Conservation (phyloP, 2,113 vertebrate genomes). For the Ammodytes marinus region DNA sequence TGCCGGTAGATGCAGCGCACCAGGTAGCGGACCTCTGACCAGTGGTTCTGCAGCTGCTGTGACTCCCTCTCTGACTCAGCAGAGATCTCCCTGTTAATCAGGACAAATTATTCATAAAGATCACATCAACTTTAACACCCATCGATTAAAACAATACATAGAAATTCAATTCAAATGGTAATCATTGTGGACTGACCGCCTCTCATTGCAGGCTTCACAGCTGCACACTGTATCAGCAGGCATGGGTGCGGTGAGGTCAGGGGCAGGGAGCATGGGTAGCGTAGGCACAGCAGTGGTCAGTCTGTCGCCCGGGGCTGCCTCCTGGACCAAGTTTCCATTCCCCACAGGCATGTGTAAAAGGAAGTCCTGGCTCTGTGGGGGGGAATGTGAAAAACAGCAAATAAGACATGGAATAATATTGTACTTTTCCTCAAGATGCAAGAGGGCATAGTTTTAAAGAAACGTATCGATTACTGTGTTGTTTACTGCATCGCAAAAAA, state of each 20-base stretch:
- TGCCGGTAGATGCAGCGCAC: slow-evolving; percentile 98
- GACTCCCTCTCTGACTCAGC: slow-evolving; percentile 94
- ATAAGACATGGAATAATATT: background rate
- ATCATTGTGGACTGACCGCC: slow-evolving; percentile 84
- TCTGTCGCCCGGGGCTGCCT: slow-evolving; percentile 86
- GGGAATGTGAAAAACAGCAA: slow-evolving; percentile 12
- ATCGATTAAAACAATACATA: background rate
- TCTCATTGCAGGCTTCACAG: slow-evolving; percentile 95
- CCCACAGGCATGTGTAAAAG: slow-evolving; percentile 93
- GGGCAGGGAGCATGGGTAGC: slow-evolving; percentile 87
- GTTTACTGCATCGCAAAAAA: background rate
- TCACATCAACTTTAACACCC: background rate
- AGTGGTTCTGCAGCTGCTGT: slow-evolving; percentile 97
- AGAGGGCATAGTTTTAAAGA: background rate
- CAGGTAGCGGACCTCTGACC: slow-evolving; percentile 97
- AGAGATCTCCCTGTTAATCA: slow-evolving; percentile 89
- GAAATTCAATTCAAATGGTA: background rate
- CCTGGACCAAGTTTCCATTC: slow-evolving; percentile 88
- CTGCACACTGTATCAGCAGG: slow-evolving; percentile 89
- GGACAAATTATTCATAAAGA: background rate
- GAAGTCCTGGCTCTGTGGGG: slow-evolving; percentile 92
- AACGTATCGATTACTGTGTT: background rate
- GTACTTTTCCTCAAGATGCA: background rate
- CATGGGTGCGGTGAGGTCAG: slow-evolving; percentile 86
- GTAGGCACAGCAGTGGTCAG: slow-evolving; percentile 88